phyloP scores from a whole-genome alignment of 2,888 invertebrate genomes.

The Drosophila nr. perissopoda region DNA sequence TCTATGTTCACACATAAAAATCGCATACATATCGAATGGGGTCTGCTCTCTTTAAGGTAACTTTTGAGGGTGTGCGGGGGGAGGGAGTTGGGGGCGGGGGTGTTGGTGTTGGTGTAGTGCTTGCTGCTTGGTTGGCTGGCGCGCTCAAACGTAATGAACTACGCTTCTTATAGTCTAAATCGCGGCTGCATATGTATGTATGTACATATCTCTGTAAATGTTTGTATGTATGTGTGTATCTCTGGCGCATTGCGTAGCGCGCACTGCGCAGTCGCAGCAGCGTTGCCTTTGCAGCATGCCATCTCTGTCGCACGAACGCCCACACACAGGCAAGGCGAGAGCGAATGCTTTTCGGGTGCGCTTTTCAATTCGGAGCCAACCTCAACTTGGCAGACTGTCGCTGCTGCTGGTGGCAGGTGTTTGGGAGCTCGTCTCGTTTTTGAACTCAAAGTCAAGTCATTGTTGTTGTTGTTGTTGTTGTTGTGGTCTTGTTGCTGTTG shows the following conservation, averaged over 20 bases:
- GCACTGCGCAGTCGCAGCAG: slow-evolving; percentile 23
- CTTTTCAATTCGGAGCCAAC: slow-evolving; percentile 45
- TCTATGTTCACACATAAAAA: slow-evolving; percentile 81
- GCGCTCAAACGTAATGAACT: slow-evolving; percentile 77
- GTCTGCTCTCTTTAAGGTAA: slow-evolving; percentile 15
- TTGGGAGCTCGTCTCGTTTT: slow-evolving; percentile 53
- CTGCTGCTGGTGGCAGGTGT: slow-evolving; percentile 49
- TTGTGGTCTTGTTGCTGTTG: slow-evolving; percentile 49
- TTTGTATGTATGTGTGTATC: background rate
- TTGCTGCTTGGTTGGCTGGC: slow-evolving; percentile 70
- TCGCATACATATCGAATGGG: slow-evolving; percentile 66
- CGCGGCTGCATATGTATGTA: slow-evolving; percentile 5
- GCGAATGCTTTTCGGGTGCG: slow-evolving; percentile 59
- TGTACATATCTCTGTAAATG: background rate
- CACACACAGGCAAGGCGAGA: slow-evolving; percentile 46
- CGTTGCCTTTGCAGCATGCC: slow-evolving; percentile 21
- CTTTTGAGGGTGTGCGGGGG: slow-evolving; percentile 19
- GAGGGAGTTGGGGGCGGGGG: background rate
- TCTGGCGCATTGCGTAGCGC: slow-evolving; percentile 44
- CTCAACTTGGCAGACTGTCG: slow-evolving; percentile 18
- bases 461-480: slow-evolving; percentile 55
- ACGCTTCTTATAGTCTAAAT: slow-evolving; percentile 54
- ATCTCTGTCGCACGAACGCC: slow-evolving; percentile 42
- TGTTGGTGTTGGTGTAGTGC: slow-evolving; percentile 43
- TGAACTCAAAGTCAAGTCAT: slow-evolving; percentile 72